phyloP scores from a whole-genome alignment of 2,888 invertebrate genomes.

The Drosophila paracracens region DNA sequence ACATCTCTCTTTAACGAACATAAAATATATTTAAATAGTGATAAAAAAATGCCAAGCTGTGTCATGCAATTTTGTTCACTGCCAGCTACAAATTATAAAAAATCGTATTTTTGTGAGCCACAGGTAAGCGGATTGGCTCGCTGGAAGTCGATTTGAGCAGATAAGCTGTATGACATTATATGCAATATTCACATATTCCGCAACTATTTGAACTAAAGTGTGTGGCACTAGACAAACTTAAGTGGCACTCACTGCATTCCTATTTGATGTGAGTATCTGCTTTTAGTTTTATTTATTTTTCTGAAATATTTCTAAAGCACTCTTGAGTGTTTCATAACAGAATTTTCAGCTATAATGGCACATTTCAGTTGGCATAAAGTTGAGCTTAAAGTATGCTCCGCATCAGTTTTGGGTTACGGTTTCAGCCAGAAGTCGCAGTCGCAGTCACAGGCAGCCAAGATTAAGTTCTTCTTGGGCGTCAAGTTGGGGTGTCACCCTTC shows the following conservation, averaged over 20 bases:
- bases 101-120: not conserved
- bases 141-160: not conserved
- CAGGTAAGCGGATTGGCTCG: not conserved
- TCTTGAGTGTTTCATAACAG: constrained; percentile 16
- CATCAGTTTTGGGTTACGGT: constrained; percentile 8
- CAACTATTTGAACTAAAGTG: not conserved
- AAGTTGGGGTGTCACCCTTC: constrained; percentile 39
- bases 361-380: constrained; percentile 16
- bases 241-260: not conserved
- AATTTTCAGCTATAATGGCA: not conserved
- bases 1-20: not conserved
- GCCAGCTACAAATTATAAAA: not conserved
- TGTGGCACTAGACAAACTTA: not conserved
- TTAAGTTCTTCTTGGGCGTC: constrained; percentile 25
- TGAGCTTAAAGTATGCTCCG: constrained; percentile 20
- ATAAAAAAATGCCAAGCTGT: not conserved
- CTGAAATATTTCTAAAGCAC: constrained; percentile 1
- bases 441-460: constrained; percentile 18
- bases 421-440: constrained; percentile 17
- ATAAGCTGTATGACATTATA: not conserved
- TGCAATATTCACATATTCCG: not conserved
- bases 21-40: not conserved
- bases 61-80: not conserved
- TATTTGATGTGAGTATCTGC: not conserved
- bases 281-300: constrained; percentile 7